Evolutionary conservation across 2,888 invertebrate species (phyloP).

Genomic region (Fragum fragum): DNA sequence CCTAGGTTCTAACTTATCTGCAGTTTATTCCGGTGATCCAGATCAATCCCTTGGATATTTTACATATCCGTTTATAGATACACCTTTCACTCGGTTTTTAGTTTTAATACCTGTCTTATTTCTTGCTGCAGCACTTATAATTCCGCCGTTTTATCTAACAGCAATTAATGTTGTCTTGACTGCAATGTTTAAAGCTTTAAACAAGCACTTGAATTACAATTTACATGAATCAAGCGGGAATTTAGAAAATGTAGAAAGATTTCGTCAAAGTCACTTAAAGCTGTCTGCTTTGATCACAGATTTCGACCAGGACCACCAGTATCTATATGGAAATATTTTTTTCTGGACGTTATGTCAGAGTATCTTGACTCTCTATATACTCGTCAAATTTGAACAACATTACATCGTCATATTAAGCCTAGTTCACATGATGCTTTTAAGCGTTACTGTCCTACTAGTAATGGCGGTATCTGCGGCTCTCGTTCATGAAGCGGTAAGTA

Average conservation of each 20-base stretch:
- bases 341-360: background rate
- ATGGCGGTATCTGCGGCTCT: background rate
- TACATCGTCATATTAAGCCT: background rate
- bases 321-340: constrained; percentile 15
- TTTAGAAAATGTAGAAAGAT: constrained; percentile 9
- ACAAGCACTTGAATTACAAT: background rate
- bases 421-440: background rate
- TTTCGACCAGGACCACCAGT: background rate
- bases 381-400: background rate
- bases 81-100: background rate
- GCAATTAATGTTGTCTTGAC: background rate
- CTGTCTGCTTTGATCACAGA: background rate
- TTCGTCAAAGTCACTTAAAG: background rate
- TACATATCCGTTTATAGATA: background rate
- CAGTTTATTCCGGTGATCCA: background rate
- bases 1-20: background rate
- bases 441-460: background rate
- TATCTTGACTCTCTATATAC: background rate
- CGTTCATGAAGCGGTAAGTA: constrained; percentile 18
- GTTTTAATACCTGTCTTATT: background rate
- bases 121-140: background rate
- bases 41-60: background rate
- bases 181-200: background rate
- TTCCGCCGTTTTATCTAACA: background rate
- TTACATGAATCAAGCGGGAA: background rate